Conservation (phyloP, 2,888 invertebrate species). For the Drosophila koepferae region DNA sequence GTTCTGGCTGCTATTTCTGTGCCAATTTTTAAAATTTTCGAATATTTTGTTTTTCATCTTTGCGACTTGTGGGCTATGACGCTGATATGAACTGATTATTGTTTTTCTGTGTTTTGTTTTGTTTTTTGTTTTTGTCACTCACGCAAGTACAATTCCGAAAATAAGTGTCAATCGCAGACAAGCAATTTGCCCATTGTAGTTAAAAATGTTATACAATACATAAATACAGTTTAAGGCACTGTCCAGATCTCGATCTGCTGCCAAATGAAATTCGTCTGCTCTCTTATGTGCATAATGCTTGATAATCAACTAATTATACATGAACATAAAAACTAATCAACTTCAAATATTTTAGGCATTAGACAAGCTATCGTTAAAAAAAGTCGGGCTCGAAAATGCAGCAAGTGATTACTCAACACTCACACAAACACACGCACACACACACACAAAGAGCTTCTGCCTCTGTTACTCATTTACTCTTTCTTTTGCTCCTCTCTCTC, state of each 20-base stretch:
- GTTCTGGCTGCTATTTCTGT: constrained; percentile 59
- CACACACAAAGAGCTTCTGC: neutral
- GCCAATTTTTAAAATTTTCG: constrained; percentile 59
- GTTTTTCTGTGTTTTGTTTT: constrained; percentile 8
- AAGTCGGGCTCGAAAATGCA: constrained; percentile 63
- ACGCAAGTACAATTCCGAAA: constrained; percentile 27
- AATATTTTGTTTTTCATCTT: constrained; percentile 48
- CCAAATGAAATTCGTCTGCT: constrained; percentile 1
- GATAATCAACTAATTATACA: constrained; percentile 20
- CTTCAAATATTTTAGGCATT: constrained; percentile 6
- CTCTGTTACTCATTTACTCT: neutral
- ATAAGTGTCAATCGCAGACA: constrained; percentile 40
- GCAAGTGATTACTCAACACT: constrained; percentile 53
- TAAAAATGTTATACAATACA: constrained; percentile 16
- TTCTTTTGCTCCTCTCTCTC: neutral
- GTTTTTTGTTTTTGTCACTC: neutral
- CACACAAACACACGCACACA: neutral
- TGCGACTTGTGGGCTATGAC: constrained; percentile 46
- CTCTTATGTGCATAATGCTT: neutral
- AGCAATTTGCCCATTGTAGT: constrained; percentile 27
- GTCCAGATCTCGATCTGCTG: constrained; percentile 18
- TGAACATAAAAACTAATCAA: constrained; percentile 19
- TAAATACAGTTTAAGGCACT: constrained; percentile 19
- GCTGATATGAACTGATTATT: constrained; percentile 21
- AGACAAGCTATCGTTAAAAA: constrained; percentile 3